Conservation (phyloP, 2,888 invertebrate species). For the Ischnura elegans region DNA sequence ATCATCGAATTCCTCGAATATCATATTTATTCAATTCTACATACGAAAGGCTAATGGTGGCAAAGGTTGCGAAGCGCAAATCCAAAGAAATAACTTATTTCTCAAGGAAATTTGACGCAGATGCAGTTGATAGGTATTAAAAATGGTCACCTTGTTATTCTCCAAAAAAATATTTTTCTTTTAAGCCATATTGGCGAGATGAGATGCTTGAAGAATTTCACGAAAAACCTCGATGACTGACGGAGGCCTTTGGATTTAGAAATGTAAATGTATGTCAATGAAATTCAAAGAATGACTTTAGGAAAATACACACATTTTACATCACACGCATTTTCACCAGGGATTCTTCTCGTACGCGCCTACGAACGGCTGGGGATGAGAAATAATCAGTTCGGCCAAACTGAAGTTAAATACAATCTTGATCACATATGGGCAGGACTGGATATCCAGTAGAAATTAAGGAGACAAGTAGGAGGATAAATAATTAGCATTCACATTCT, state of each 20-base stretch:
- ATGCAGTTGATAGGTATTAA: not conserved
- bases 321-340: not conserved
- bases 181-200: not conserved
- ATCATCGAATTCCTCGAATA: too few relatives aligned
- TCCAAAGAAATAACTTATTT: too few relatives aligned
- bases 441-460: not conserved
- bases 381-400: not conserved
- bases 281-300: not conserved
- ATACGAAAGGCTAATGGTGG: too few relatives aligned
- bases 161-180: not conserved
- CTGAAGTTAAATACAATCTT: not conserved
- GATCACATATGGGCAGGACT: not conserved
- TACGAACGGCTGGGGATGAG: not conserved
- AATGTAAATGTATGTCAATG: not conserved
- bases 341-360: not conserved
- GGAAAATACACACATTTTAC: not conserved
- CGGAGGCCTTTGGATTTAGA: not conserved
- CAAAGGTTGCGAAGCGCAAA: too few relatives aligned
- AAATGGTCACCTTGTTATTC: not conserved
- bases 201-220: not conserved
- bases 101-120: not conserved
- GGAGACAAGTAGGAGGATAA: not conserved
- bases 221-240: not conserved
- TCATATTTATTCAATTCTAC: too few relatives aligned
- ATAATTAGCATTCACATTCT: too few relatives aligned